These are phyloP conservation scores for Salvelinus alpinus DNA, from an alignment of 2,113 vertebrate genomes.

Conservation along the genomic window DNA sequence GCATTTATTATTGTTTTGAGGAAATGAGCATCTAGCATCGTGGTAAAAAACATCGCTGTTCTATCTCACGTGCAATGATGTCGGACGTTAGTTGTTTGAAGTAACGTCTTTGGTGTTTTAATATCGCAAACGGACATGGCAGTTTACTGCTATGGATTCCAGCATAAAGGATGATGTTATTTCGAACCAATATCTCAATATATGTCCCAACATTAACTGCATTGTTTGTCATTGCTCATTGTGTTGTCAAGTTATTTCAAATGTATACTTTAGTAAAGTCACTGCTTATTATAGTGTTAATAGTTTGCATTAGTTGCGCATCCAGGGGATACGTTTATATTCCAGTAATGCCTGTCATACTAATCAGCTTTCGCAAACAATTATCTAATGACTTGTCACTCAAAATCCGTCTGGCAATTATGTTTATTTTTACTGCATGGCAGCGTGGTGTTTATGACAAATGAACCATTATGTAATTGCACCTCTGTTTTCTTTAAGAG, in stretches of 20 bases:
- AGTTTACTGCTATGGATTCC: too few species aligned
- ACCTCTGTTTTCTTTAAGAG: constrained; percentile 72
- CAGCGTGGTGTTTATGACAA: constrained; percentile 76
- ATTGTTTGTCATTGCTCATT: background rate
- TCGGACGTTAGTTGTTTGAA: too few species aligned
- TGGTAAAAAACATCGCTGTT: too few species aligned
- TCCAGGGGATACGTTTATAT: constrained; percentile 64
- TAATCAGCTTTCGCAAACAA: constrained; percentile 79
- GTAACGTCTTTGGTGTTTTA: too few species aligned
- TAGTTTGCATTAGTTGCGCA: constrained; percentile 63
- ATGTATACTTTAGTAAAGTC: background rate
- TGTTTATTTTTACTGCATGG: constrained; percentile 72
- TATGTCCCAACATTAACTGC: too few species aligned
- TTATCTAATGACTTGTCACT: constrained; percentile 82
- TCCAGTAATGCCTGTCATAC: constrained; percentile 51
- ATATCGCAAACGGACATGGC: too few species aligned
- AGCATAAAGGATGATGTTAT: too few species aligned
- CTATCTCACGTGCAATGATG: too few species aligned
- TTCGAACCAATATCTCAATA: too few species aligned
- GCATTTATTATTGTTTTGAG: too few species aligned
- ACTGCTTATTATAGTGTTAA: constrained; percentile 20
- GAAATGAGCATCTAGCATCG: too few species aligned
- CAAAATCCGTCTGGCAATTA: constrained; percentile 79
- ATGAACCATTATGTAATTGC: constrained; percentile 78
- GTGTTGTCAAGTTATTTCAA: background rate